Conservation (phyloP, 2,888 invertebrate genomes). For the Chloroclystis v-ata region DNA sequence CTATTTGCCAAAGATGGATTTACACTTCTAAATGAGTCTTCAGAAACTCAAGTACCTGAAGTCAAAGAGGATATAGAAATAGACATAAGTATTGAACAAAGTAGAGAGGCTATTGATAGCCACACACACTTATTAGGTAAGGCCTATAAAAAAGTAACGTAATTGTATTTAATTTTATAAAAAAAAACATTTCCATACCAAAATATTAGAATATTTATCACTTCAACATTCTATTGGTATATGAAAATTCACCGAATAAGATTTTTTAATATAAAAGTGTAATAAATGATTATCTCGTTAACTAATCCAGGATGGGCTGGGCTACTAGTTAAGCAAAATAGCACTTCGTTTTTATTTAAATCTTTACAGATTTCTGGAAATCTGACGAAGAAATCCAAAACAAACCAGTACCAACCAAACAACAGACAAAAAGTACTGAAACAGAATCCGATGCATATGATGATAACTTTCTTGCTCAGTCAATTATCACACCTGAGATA, state of each 20-base stretch:
- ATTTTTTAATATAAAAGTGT: too few species aligned
- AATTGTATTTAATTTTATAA: too few species aligned
- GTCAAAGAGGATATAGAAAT: constrained; percentile 46
- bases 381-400: constrained; percentile 51
- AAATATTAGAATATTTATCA: too few species aligned
- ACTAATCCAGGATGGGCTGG: too few species aligned
- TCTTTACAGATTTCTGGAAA: constrained; percentile 62
- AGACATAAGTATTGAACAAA: constrained; percentile 73
- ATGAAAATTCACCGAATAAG: too few species aligned
- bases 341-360: background rate
- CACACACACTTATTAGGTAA: constrained; percentile 79
- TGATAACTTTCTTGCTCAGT: constrained; percentile 61
- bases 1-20: constrained; percentile 76
- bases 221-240: too few species aligned
- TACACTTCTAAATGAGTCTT: constrained; percentile 55
- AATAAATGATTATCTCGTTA: too few species aligned
- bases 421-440: constrained; percentile 35
- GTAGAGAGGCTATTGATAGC: constrained; percentile 74
- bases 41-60: constrained; percentile 35
- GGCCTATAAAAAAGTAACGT: too few species aligned
- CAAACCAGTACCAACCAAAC: too few species aligned
- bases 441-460: constrained; percentile 36
- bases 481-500: constrained; percentile 55
- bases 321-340: too few species aligned
- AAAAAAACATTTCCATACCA: too few species aligned